These are phyloP conservation scores for Atta colombica DNA, from an alignment of 1,140 invertebrate genomes.

Conservation along the genomic window DNA sequence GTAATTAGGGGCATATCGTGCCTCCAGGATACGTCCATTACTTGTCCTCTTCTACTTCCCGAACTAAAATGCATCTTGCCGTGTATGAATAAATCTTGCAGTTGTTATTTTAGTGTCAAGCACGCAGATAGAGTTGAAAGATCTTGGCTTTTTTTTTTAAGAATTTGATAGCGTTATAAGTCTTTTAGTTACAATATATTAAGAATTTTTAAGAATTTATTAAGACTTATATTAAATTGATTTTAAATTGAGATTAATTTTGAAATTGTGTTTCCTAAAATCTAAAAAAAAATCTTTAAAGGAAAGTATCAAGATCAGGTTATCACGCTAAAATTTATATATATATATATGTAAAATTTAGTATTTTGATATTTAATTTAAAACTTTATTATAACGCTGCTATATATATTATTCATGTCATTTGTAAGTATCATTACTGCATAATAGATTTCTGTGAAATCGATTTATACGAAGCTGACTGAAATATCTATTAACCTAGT, in stretches of 20 bases:
- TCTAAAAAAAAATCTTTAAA: too few relatives aligned
- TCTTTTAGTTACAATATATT: neutral
- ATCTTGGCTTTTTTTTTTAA: neutral
- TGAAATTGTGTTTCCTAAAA: neutral
- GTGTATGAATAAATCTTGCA: slow-evolving; percentile 12
- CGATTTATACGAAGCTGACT: slow-evolving; percentile 5
- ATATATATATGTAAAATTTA: neutral
- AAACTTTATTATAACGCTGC: neutral
- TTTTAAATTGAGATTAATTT: neutral
- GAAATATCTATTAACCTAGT: slow-evolving; percentile 42
- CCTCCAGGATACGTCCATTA: slow-evolving; percentile 57
- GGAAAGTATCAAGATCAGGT: neutral
- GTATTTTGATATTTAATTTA: neutral
- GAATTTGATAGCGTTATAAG: neutral
- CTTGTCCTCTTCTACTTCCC: slow-evolving; percentile 48
- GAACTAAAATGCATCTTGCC: slow-evolving; percentile 43
- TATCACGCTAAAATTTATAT: neutral
- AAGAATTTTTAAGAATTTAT: too few relatives aligned
- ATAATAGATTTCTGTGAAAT: slow-evolving; percentile 11
- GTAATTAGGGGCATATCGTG: slow-evolving; percentile 63
- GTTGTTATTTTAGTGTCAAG: neutral
- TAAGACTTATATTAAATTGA: too few relatives aligned
- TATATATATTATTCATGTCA: slow-evolving; percentile 1
- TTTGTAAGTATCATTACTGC: slow-evolving; percentile 17
- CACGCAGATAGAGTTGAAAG: neutral